phyloP scores from a whole-genome alignment of 2,888 invertebrate genomes.

The Agrilus cyanescens region DNA sequence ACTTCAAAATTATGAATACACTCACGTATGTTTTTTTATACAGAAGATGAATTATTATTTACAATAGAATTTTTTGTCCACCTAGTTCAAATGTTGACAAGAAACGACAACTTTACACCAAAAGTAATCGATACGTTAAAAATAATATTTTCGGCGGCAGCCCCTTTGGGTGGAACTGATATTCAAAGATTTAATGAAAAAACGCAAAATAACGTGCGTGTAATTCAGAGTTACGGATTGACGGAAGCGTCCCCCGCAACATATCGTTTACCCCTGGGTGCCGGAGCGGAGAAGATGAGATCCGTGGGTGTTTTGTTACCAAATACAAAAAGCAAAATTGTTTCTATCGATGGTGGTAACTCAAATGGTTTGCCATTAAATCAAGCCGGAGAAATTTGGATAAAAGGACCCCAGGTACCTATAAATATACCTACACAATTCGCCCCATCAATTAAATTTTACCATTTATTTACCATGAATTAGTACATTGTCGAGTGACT shows the following conservation, averaged over 20 bases:
- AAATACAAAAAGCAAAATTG: constrained; percentile 51
- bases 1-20: too few relatives aligned
- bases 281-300: constrained; percentile 19
- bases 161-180: constrained; percentile 32
- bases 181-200: constrained; percentile 25
- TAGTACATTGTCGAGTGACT: too few relatives aligned
- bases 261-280: constrained; percentile 26
- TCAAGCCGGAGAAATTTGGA: constrained; percentile 56
- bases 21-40: too few relatives aligned
- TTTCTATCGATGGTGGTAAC: constrained; percentile 31
- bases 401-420: constrained; percentile 57
- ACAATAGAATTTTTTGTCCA: too few relatives aligned
- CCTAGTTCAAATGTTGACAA: constrained; percentile 17
- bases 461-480: too few relatives aligned
- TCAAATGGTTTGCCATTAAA: constrained; percentile 14
- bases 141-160: constrained; percentile 39
- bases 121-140: constrained; percentile 36
- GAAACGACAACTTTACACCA: constrained; percentile 31
- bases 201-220: constrained; percentile 15
- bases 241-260: constrained; percentile 55
- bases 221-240: constrained; percentile 45
- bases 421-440: not conserved
- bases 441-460: too few relatives aligned
- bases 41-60: too few relatives aligned
- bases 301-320: constrained; percentile 46